These are phyloP conservation scores for Myopa tessellatipennis DNA, from an alignment of 2,888 invertebrate genomes.

Conservation along the genomic window DNA sequence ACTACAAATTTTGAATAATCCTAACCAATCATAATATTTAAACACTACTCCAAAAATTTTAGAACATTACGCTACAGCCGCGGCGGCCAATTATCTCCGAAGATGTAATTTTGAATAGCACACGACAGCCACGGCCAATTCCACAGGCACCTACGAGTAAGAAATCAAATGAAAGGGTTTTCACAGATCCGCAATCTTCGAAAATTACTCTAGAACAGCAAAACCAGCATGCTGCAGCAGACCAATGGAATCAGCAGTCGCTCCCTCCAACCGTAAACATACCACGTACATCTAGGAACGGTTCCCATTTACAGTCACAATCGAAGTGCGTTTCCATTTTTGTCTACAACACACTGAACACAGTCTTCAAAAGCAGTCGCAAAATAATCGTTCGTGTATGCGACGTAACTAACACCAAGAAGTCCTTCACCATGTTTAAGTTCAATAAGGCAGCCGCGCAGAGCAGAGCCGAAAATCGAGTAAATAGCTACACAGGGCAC, in stretches of 20 bases:
- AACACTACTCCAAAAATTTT: neutral
- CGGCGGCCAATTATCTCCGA: slow-evolving; percentile 53
- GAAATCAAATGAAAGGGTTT: slow-evolving; percentile 55
- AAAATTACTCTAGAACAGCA: slow-evolving; percentile 53
- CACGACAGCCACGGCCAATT: slow-evolving; percentile 42
- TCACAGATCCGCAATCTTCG: slow-evolving; percentile 64
- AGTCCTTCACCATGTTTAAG: slow-evolving; percentile 77
- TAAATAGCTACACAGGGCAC: slow-evolving; percentile 82
- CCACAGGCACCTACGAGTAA: slow-evolving; percentile 39
- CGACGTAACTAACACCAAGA: slow-evolving; percentile 68
- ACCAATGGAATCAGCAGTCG: slow-evolving; percentile 46
- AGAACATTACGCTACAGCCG: slow-evolving; percentile 61
- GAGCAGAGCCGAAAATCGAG: slow-evolving; percentile 69
- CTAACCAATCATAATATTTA: too few relatives aligned
- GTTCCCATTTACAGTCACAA: slow-evolving; percentile 54
- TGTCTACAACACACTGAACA: slow-evolving; percentile 68
- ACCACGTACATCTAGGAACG: slow-evolving; percentile 45
- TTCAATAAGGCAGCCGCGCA: slow-evolving; percentile 68
- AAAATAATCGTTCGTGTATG: slow-evolving; percentile 68
- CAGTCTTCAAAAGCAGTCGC: slow-evolving; percentile 68
- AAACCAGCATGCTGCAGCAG: slow-evolving; percentile 34
- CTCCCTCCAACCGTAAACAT: slow-evolving; percentile 55
- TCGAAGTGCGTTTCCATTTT: slow-evolving; percentile 67
- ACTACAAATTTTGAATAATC: too few relatives aligned
- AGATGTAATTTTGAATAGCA: slow-evolving; percentile 61